Percentiles rank a stretch among this genome's conserved stretches.
These are phyloP conservation scores for Hymenochirus boettgeri DNA, from an alignment of 2,113 vertebrate species.

Conservation along the genomic window DNA sequence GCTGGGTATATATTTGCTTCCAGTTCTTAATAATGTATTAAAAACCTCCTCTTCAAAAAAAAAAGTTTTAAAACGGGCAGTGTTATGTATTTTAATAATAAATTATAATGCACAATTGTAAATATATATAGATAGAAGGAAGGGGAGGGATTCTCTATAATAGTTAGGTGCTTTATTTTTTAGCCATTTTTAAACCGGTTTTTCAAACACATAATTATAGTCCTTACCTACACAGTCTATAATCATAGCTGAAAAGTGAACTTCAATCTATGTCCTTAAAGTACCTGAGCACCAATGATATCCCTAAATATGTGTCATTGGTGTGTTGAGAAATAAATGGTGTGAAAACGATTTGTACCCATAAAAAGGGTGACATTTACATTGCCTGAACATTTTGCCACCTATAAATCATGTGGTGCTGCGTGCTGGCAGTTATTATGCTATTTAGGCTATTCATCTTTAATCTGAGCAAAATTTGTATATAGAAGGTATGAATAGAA, in stretches of 20 bases:
- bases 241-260: conserved; percentile 13
- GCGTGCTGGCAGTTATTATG: conserved; percentile 93
- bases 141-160: neutral
- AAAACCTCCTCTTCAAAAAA: neutral
- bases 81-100: neutral
- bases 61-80: neutral
- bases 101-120: conserved; percentile 12
- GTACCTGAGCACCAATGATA: neutral
- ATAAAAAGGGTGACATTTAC: conserved; percentile 80
- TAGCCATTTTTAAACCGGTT: neutral
- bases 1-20: no score
- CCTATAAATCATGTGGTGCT: conserved; percentile 85
- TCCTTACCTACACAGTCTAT: conserved; percentile 1
- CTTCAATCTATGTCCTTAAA: neutral
- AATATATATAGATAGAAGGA: neutral
- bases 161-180: neutral
- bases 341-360: conserved; percentile 39
- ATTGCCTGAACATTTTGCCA: conserved; percentile 97
- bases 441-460: conserved; percentile 91
- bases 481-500: conserved; percentile 88
- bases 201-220: conserved; percentile 11
- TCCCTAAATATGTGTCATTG: neutral
- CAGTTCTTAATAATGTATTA: neutral
- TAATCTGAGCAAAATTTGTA: conserved; percentile 89
- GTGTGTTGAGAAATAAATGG: neutral